Evolutionary conservation across 2,888 invertebrate genomes (phyloP).

Genomic region (Limenitis camilla): DNA sequence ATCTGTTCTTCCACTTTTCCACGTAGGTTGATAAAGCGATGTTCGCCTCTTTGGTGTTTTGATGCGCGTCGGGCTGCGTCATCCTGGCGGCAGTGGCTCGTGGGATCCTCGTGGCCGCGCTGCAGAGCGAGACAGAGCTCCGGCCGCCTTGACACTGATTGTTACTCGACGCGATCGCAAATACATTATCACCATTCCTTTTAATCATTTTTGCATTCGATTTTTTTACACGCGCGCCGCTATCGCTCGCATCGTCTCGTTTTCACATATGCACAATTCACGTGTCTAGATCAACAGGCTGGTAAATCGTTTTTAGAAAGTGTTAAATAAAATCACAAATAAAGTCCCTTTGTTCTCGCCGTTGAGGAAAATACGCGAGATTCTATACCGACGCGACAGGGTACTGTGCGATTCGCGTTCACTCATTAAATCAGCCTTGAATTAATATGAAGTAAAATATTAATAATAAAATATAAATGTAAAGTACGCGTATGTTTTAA

Average conservation of each 20-base stretch:
- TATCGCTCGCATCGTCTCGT: constrained; percentile 57
- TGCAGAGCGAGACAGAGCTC: constrained; percentile 64
- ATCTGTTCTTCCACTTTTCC: constrained; percentile 80
- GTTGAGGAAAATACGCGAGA: constrained; percentile 57
- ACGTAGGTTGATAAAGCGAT: constrained; percentile 68
- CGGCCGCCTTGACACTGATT: constrained; percentile 68
- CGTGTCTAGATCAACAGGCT: constrained; percentile 68
- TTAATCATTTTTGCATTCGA: constrained; percentile 72
- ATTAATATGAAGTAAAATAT: constrained; percentile 30
- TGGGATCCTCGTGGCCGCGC: constrained; percentile 65
- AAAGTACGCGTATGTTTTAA: constrained; percentile 30
- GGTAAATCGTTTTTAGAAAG: constrained; percentile 45
- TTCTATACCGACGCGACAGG: constrained; percentile 33
- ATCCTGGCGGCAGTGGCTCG: constrained; percentile 68
- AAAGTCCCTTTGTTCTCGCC: constrained; percentile 63
- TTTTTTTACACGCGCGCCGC: constrained; percentile 62
- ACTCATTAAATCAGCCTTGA: constrained; percentile 48
- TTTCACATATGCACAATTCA: constrained; percentile 53
- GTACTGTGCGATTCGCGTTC: constrained; percentile 48
- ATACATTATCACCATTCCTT: constrained; percentile 73
- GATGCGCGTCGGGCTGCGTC: constrained; percentile 70
- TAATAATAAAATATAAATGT: constrained; percentile 27
- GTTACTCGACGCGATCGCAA: constrained; percentile 71
- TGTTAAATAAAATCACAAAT: constrained; percentile 46
- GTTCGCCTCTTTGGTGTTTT: constrained; percentile 64